Evolutionary conservation across 2,888 invertebrate species (phyloP).

Genomic region (Germaria angustata): DNA sequence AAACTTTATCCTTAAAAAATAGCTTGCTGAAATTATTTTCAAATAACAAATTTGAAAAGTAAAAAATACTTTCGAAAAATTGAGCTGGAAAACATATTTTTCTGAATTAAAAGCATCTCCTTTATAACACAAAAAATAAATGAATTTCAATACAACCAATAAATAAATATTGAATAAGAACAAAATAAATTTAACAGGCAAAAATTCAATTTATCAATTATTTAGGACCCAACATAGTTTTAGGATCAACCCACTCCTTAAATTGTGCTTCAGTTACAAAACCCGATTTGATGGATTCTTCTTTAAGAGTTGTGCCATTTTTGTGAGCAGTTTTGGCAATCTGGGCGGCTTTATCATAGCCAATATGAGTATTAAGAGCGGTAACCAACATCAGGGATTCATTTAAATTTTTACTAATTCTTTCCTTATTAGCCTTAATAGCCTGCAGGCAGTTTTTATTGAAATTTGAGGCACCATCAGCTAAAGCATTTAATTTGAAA

Average conservation of each 20-base stretch:
- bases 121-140: too few species aligned
- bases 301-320: slow-evolving; percentile 92
- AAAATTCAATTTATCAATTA: too few species aligned
- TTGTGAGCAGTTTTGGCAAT: slow-evolving; percentile 98
- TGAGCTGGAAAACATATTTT: too few species aligned
- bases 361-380: slow-evolving; percentile 97
- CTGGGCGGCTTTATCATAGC: slow-evolving; percentile 97
- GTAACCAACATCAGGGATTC: slow-evolving; percentile 99
- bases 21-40: too few species aligned
- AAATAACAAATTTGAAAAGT: too few species aligned
- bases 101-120: too few species aligned
- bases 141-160: too few species aligned
- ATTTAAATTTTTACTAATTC: slow-evolving; percentile 90
- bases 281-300: slow-evolving; percentile 91
- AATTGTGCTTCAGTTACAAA: slow-evolving; percentile 91
- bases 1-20: too few species aligned
- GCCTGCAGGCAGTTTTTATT: slow-evolving; percentile 92
- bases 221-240: slow-evolving; percentile 94
- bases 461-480: slow-evolving; percentile 91
- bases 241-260: slow-evolving; percentile 93
- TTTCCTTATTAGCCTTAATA: slow-evolving; percentile 87
- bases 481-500: slow-evolving; percentile 79
- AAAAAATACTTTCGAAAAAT: too few species aligned
- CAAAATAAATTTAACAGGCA: too few species aligned
- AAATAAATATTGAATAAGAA: too few species aligned